Evolutionary conservation across 2,888 invertebrate genomes (phyloP), one percentile per base, ranked within the genome.

Genomic region (Cataglyphis albicans): DNA sequence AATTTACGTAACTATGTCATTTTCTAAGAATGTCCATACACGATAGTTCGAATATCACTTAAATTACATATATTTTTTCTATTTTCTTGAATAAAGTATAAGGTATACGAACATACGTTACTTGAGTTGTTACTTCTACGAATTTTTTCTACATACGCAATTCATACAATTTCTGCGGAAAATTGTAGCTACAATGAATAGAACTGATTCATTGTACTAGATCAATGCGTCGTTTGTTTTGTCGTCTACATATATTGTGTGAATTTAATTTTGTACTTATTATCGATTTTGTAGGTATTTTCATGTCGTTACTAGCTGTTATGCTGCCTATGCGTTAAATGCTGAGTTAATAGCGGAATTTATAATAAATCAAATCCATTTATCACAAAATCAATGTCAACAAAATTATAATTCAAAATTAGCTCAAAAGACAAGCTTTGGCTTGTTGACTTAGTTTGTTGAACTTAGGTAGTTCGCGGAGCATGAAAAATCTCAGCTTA

Each of bases 221-320:
- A 72, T 59, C 44, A 78, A 78, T 44, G 78, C 4, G 18, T 44
- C 59, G 32, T 78, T 59, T 44, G 32, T 70, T 78, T 59, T 15
- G 32, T 32, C 78, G 7, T 44, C n/a, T 72, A 29, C 44, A 55
- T 59, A 68, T 57, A 41, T 21, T 44, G 5, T 35, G 70, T 78
- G 59, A 70, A 70, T 78, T 70, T 72, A 70, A 70, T 55, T 59
- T 78, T 70, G 72, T 25, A 35, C 44, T 7, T 72, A 78, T 78
- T 78, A 78, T 70, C 72, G 44, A 44, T 44, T 44, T 25, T 29
- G 18, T 44, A 72, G 57, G 18, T 44, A 78, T 61, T 52, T 75
- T 18, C 25, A 6, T 59, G 38, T 29, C 15, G 10, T 38, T 29
- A 35, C 12, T 25, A 38, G 32, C 32, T 32, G 32, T 5, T 35